phyloP scores from a whole-genome alignment of 2,113 vertebrate species.

The Dicaeum eximium region DNA sequence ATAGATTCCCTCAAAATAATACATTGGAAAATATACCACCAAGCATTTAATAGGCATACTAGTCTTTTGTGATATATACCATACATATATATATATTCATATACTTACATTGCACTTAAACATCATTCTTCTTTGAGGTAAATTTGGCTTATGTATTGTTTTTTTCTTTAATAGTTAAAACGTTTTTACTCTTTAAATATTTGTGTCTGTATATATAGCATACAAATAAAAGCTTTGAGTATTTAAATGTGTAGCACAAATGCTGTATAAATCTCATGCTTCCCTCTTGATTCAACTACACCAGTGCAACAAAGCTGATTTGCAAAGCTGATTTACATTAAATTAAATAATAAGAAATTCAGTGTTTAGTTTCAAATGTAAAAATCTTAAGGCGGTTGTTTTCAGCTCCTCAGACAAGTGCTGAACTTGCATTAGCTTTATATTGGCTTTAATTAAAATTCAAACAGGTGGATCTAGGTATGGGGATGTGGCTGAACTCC shows the following conservation, averaged over 20 bases:
- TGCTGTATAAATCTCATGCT: not conserved
- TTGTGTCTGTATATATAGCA: not conserved
- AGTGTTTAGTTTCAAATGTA: not conserved
- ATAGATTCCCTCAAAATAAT: not conserved
- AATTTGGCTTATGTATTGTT: not conserved
- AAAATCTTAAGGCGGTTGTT: not conserved
- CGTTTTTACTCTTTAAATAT: not conserved
- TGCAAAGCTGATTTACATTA: not conserved
- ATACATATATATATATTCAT: not conserved
- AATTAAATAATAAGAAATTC: not conserved
- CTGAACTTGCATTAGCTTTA: not conserved
- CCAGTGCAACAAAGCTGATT: not conserved
- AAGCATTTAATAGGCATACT: not conserved
- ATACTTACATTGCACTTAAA: not conserved
- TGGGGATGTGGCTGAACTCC: not conserved
- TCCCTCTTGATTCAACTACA: not conserved
- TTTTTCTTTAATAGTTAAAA: not conserved
- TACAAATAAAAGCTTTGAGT: not conserved
- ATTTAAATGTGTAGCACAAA: not conserved
- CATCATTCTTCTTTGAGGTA: not conserved
- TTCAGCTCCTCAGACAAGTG: not conserved
- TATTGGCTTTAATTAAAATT: not conserved
- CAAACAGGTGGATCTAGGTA: not conserved
- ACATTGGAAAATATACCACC: not conserved
- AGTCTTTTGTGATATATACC: not conserved